These are phyloP conservation scores for Spermophilus dauricus DNA, from an alignment of 2,113 vertebrate genomes.

Conservation along the genomic window DNA sequence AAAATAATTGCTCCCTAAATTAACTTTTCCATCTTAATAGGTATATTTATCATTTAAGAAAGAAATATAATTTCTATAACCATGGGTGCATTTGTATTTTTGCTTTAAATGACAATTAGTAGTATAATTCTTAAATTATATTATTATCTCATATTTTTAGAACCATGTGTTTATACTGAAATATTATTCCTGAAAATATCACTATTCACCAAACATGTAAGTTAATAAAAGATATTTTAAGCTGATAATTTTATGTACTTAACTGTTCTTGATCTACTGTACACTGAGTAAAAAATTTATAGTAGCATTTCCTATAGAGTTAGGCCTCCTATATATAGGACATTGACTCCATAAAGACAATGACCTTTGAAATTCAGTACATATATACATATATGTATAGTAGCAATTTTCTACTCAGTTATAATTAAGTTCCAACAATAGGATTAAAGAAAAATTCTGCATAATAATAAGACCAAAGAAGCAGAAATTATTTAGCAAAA, in stretches of 20 bases:
- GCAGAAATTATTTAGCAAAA: no score
- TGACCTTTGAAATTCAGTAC: background rate
- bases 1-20: background rate
- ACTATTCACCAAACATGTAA: background rate
- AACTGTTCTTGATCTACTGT: background rate
- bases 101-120: background rate
- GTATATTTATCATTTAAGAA: background rate
- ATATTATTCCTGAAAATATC: background rate
- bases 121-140: background rate
- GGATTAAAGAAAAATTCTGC: background rate
- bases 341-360: background rate
- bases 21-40: background rate
- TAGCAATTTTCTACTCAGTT: background rate
- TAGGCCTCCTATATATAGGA: background rate
- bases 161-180: constrained; percentile 13
- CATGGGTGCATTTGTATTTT: constrained; percentile 49
- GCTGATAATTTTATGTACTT: background rate
- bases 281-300: background rate
- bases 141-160: background rate
- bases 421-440: background rate
- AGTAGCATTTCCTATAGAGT: background rate
- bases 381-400: background rate
- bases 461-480: background rate
- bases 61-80: background rate
- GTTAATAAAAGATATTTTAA: background rate